Conservation (phyloP, 2,113 vertebrate genomes). For the Sebastes schlegelii region DNA sequence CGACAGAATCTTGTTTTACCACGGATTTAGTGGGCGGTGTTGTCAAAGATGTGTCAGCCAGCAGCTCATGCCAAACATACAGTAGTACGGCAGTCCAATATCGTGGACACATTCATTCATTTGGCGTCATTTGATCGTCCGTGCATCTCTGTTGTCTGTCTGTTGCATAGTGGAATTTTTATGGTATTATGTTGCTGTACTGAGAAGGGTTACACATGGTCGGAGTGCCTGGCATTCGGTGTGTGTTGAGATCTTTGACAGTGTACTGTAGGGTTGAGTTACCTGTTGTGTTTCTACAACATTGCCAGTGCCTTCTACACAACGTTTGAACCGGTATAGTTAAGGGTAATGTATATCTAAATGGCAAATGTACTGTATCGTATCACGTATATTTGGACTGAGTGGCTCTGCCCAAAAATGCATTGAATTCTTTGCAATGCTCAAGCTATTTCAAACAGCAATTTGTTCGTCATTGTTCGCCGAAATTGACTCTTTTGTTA, state of each 20-base stretch:
- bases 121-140: neutral
- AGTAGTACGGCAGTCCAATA: neutral
- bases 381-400: neutral
- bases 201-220: constrained; percentile 23
- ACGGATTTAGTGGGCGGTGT: constrained; percentile 27
- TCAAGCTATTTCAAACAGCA: neutral
- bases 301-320: neutral
- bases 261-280: constrained; percentile 45
- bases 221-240: constrained; percentile 4
- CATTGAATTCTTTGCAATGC: neutral
- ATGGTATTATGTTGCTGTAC: neutral
- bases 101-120: constrained; percentile 11
- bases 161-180: neutral
- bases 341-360: too few relatives aligned
- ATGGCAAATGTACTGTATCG: neutral
- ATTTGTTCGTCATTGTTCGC: neutral
- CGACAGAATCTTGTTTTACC: constrained; percentile 11
- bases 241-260: constrained; percentile 35
- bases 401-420: neutral
- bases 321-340: neutral
- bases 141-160: neutral
- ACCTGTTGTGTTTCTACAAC: constrained; percentile 32
- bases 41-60: constrained; percentile 12
- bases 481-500: neutral
- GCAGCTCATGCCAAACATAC: constrained; percentile 30